Evolutionary conservation across 2,797 vertebrate genomes (phyloP).

Genomic region (Glyptemys insculpta): DNA sequence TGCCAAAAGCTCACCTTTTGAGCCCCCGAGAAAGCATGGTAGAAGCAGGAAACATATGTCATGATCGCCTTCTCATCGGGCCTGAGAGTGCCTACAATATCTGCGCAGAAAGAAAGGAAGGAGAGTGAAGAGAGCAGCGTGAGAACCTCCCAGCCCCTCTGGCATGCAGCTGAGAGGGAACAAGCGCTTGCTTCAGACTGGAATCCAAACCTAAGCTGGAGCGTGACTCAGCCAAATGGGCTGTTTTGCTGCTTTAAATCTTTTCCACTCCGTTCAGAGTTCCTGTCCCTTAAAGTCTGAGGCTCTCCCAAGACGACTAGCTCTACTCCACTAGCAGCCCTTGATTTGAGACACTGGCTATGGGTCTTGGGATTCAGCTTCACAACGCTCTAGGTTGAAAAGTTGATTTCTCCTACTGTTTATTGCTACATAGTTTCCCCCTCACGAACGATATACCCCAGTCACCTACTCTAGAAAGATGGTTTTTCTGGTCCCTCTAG

Average conservation of each 20-base stretch:
- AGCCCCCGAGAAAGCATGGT: constrained; percentile 98
- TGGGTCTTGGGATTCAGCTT: not conserved
- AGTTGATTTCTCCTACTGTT: not conserved
- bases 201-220: constrained; percentile 57
- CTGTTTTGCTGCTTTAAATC: fast-evolving
- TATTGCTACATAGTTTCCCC: not conserved
- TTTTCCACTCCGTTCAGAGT: too few relatives aligned
- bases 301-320: not conserved
- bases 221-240: not conserved
- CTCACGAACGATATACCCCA: not conserved
- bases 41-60: constrained; percentile 99
- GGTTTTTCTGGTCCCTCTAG: not conserved
- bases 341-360: not conserved
- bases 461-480: not conserved
- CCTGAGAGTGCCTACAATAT: constrained; percentile 96
- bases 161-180: constrained; percentile 68
- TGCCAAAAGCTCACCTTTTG: constrained; percentile 92
- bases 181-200: constrained; percentile 54
- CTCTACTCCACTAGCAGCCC: not conserved
- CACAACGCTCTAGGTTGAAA: not conserved
- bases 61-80: constrained; percentile 99
- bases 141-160: not conserved
- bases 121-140: constrained; percentile 65
- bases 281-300: not conserved
- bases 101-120: constrained; percentile 81